Base-by-base conservation (phyloP, 2,113 vertebrate species). In the Neofelis nebulosa region DNA sequence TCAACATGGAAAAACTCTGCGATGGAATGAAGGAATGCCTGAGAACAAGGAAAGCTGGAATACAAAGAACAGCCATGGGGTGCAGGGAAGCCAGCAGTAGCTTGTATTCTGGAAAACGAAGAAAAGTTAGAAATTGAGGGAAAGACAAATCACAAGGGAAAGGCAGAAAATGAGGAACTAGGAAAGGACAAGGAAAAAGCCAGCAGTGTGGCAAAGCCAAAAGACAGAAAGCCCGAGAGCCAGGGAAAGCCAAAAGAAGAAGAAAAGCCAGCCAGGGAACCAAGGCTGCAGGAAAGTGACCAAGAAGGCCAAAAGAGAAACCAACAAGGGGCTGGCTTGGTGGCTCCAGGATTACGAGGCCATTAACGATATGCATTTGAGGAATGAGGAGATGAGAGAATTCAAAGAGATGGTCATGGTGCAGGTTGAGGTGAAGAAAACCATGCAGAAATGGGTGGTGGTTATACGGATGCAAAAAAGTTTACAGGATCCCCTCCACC, bases 381-480 rank as follows among this genome's bases (percentile, higher is more conserved):
- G 81, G 76, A 91, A 71, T 84, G 92, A 96, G 61, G 89, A 87
- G 80, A 95, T 94, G 95, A 83, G 83, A 83, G 91, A 97, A 92
- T 97, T 95, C 63, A 80, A 95, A 15, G 83, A 88, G 61, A 95
- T 95, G 89, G 93, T 91, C n/a, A 94, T 52, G 55, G 89, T 97
- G 19, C 41, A 97, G 69, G 85, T 95, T 69, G 81, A 97, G 15
- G 92, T 73, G 74, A 95, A 95, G 84, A 97, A 96, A 92, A 91
- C 89, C 94, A 97, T 50, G 69, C 91, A 96, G 48, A 97, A 95
- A 92, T 66, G 90, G 38, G 27, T 89, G 36, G 31, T 8, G 0
- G 92, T 88, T 48, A 88, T 95, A 79, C 96, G 97, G 93, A 88
- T 97, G 89, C 95, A 96, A 93, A 94, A 84, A 88, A 84, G 86